Base-by-base conservation (phyloP, 2,888 invertebrate genomes). In the Dinocampus coccinellae region DNA sequence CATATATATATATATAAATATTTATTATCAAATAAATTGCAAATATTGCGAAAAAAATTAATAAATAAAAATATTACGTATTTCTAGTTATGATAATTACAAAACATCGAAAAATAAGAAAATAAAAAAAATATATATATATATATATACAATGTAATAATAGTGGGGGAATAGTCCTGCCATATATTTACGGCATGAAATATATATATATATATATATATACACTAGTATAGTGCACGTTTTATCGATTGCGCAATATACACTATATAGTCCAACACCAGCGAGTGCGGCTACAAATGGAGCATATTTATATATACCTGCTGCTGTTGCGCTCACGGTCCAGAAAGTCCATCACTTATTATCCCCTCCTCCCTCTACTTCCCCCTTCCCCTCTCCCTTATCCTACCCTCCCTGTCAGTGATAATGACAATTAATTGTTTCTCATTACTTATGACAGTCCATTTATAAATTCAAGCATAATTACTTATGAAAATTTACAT, bases 161-260 rank as follows among this genome's bases (percentile, higher is more conserved):
- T 39, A 22, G 47, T 47, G 34, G 65, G 55, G 53, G n/a, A 65
- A 53, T 53, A 55, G 29, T 55, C 52, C 65, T 65, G 39, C 20
- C 13, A 36, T 34, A 55, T 65, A 65, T 34, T 26, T 16, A 26
- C 13, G 52, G 10, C 3, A 52, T 16, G 7, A 52, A 22, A 13
- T 60, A n/a, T 16, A 20, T 60, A 16, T 20, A 11, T 61, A 22
- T 61, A 13, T 16, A 7, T 36, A 60, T 36, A 58, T 33, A 20
- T 34, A 63, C 20, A 63, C 20, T 36, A 16, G 26, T 16, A 24
- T 36, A 52, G 71, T 55, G 62, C 66, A 71, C 71, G 71, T 71
- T 71, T 71, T 71, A 71, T 71, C 71, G 71, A 71, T 71, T 71
- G 66, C 71, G 66, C 71, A 71, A 71, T 66, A 71, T 42, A 52